These are phyloP conservation scores for Ophioninae sp. DNA, from an alignment of 2,888 invertebrate genomes.

Conservation along the genomic window DNA sequence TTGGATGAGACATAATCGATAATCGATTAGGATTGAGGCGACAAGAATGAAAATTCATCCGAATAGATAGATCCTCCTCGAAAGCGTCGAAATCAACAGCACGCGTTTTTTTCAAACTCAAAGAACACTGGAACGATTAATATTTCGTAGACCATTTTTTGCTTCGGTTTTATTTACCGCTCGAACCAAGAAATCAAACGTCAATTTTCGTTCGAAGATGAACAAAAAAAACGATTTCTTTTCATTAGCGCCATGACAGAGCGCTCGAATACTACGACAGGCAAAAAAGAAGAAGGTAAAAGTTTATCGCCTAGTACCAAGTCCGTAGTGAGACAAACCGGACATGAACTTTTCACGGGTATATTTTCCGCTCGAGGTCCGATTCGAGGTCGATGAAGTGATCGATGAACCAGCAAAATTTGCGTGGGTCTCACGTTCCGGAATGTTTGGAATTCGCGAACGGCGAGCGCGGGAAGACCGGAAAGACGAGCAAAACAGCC, in stretches of 20 bases:
- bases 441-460: conserved; percentile 9
- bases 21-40: neutral
- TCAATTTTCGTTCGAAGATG: too few species aligned
- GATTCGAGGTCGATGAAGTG: neutral
- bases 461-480: conserved; percentile 1
- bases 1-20: conserved; percentile 6
- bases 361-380: conserved; percentile 29
- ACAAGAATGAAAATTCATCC: neutral
- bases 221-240: neutral
- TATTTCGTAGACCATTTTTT: neutral
- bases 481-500: neutral
- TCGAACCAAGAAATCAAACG: neutral
- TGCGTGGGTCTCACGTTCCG: conserved; percentile 37
- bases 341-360: conserved; percentile 44
- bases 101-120: neutral
- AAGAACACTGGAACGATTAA: neutral
- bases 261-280: neutral
- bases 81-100: neutral
- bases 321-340: conserved; percentile 21
- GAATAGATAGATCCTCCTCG: neutral
- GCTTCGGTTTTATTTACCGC: neutral
- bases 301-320: conserved; percentile 9
- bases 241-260: neutral
- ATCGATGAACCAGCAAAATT: neutral
- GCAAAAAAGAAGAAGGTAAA: conserved; percentile 26